A percentile compares a stretch with the other conserved stretches of the same genome.
These are phyloP conservation scores for Drosophila kikkawai DNA, from an alignment of 1,140 invertebrate species.

Conservation along the genomic window DNA sequence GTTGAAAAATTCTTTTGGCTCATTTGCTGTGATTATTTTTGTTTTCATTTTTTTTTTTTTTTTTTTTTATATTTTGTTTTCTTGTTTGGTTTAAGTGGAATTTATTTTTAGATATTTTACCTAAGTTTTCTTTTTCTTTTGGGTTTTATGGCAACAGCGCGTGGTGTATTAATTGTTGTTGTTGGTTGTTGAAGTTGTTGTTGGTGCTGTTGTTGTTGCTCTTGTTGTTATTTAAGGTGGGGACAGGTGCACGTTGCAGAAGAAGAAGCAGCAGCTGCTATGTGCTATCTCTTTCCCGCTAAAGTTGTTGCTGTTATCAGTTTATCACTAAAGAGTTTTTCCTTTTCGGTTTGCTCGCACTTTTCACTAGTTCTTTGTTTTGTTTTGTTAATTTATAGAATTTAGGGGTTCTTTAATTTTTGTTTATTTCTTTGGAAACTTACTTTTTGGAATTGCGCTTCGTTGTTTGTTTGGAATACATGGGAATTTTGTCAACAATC, in stretches of 20 bases:
- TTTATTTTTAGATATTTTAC: conserved; percentile 84
- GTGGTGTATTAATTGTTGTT: conserved; percentile 55
- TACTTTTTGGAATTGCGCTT: conserved; percentile 85
- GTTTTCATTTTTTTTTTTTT: conserved; percentile 42
- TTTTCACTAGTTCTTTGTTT: conserved; percentile 31
- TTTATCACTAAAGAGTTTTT: conserved; percentile 35
- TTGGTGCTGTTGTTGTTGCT: conserved; percentile 17
- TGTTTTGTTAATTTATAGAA: conserved; percentile 1
- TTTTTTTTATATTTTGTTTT: conserved; percentile 36
- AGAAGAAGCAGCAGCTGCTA: conserved; percentile 42
- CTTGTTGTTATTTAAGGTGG: conserved; percentile 41
- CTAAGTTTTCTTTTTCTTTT: conserved; percentile 79
- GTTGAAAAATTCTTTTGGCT: conserved; percentile 56
- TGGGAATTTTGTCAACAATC: conserved; percentile 85
- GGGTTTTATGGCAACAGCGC: conserved; percentile 61
- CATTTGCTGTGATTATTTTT: conserved; percentile 43
- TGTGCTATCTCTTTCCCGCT: conserved; percentile 42
- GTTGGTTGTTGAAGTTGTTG: conserved; percentile 31
- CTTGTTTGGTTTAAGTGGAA: conserved; percentile 69
- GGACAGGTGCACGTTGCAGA: conserved; percentile 55
- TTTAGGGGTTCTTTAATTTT: conserved; percentile 19
- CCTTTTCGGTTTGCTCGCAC: conserved; percentile 25
- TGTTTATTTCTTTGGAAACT: conserved; percentile 51
- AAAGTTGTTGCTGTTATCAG: conserved; percentile 55
- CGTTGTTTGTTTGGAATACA: conserved; percentile 85